Base-by-base conservation (phyloP, 2,888 invertebrate species). In the Merodon equestris region DNA sequence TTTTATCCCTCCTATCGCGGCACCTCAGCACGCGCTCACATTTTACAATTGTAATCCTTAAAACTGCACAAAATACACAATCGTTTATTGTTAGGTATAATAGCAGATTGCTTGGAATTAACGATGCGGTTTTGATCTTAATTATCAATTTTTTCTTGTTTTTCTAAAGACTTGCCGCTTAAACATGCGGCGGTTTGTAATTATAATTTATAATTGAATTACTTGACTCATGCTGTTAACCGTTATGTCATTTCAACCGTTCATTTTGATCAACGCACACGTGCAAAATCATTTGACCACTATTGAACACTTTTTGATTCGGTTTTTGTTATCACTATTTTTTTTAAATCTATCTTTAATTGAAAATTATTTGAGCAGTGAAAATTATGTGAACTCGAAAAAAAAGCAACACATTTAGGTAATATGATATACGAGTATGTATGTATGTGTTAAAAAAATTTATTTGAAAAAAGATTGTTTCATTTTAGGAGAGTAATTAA, bases 21-120 rank as follows among this genome's bases (percentile, higher is more conserved):
- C 85, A 85, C 86, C 87, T 85, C 88, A 87, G 87, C 87, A 87
- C 87, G 87, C 86, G 86, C 84, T 84, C 83, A 13, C 64, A 64
- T 72, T 64, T 72, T 57, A 64, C 44, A 57, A 56, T 57, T 15
- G 72, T 57, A 45, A 64, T 64, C 57, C 42, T 64, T 45, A 64
- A 64, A 64, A 51, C 34, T 58, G 40, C 64, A 72, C 64, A 64
- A 57, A 57, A 72, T 72, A 64, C 38, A 53, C 47, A 51, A 63
- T 56, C 71, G 63, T 36, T 53, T 36, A 40, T 51, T 53, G 51
- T 50, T 13, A 18, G 40, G 9, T 7, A 9, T 27, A 27, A 27
- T 27, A 40, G 56, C 45, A 42, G 56, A 63, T 47, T 40, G n/a
- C n/a, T n/a, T n/a, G n/a, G 3, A 15, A 56, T 27, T 27, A 27